Base-by-base conservation (phyloP, 2,113 vertebrate species). In the Prunella himalayana region DNA sequence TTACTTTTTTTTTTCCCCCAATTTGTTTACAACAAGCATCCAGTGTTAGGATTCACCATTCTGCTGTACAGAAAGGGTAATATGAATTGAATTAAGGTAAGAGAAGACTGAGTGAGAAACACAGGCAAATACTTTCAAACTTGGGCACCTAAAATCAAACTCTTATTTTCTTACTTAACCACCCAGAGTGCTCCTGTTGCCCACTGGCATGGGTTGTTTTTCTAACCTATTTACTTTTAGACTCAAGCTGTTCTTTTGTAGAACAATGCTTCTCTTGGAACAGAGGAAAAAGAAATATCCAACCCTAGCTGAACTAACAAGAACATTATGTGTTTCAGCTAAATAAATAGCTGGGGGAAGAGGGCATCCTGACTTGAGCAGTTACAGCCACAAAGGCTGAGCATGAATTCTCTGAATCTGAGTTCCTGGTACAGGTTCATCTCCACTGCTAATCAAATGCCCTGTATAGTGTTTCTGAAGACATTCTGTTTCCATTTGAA, bases 211-310 rank as follows among this genome's bases (percentile, higher is more conserved):
- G 3, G 66, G 71, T 59, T 86, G 49, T 96, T 96, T 95, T 94
- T 61, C 49, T 94, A 90, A 70, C 60, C 41, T 92, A 54, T 88
- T 94, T 95, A 70, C 82, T 92, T 93, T 68, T 68, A 56, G 71
- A 44, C 33, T 60, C 68, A 92, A 81, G 47, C 90, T 95, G 82
- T 93, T 94, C 92, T 42, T 94, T 89, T 89, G 75, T 86, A 85
- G 85, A 91, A 60, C 37, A 89, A 66, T 96, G 87, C 71, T 92
- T 95, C 75, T 80, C 63, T 94, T 91, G 82, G 82, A 95, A 95
- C 59, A 73, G 89, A 61, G 61, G 57, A 82, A 87, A 96, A 92
- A 73, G 79, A 93, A 95, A 88, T 78, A 81, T 39, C 71, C 79
- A 91, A 25, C 27, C 50, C 60, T 77, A 54, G 76, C 79, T 88